Conservation (phyloP, 2,113 vertebrate species). For the Synodontis membranacea region DNA sequence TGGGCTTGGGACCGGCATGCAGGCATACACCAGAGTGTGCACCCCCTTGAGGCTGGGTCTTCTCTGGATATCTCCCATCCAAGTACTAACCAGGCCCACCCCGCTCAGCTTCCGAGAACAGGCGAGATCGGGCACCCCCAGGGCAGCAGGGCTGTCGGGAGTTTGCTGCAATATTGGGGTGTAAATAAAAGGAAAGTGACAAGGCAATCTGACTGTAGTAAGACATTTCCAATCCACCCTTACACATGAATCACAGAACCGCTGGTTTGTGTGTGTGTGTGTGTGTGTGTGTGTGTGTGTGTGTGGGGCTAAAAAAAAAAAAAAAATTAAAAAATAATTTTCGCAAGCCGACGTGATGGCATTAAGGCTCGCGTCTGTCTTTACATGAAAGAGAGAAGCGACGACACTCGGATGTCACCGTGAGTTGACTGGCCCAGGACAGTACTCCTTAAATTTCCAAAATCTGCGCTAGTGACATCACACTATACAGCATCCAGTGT, state of each 20-base stretch:
- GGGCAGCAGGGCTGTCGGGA: too few species aligned
- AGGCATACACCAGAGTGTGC: too few species aligned
- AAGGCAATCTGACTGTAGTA: conserved; percentile 13
- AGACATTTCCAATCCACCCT: conserved; percentile 1
- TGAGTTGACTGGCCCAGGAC: neutral
- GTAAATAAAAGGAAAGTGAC: neutral
- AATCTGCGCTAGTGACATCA: neutral
- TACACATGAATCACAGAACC: conserved; percentile 19
- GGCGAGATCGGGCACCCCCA: too few species aligned
- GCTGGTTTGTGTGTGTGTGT: neutral
- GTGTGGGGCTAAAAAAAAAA: neutral
- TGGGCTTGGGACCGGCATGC: too few species aligned
- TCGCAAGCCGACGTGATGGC: neutral
- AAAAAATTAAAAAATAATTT: neutral
- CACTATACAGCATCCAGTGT: too few species aligned
- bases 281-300: neutral
- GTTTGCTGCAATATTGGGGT: neutral
- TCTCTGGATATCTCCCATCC: too few species aligned
- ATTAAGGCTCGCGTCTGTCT: neutral
- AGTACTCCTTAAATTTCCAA: neutral
- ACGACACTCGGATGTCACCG: neutral
- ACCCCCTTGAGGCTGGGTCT: too few species aligned
- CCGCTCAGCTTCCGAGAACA: too few species aligned
- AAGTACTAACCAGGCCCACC: too few species aligned
- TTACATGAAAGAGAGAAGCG: neutral